A percentile compares a stretch with the other conserved stretches of the same genome.
phyloP scores from a whole-genome alignment of 2,888 invertebrate genomes.

The Noctua comes region DNA sequence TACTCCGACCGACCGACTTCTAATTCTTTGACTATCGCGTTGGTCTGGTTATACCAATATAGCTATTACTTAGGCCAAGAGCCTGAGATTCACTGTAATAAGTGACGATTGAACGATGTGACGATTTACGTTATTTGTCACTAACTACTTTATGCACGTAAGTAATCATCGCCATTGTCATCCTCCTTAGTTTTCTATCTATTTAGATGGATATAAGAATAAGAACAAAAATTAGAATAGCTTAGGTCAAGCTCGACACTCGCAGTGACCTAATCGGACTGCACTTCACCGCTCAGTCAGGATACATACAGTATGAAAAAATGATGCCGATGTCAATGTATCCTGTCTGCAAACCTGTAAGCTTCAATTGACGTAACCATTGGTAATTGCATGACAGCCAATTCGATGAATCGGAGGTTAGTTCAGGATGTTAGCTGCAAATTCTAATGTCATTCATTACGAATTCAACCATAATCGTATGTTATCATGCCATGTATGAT shows the following conservation, averaged over 20 bases:
- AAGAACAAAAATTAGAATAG: background rate
- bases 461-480: conserved; percentile 10
- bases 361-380: background rate
- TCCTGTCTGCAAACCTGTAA: conserved; percentile 3
- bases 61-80: background rate
- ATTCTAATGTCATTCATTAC: background rate
- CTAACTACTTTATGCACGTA: background rate
- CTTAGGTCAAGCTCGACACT: background rate
- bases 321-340: conserved; percentile 3
- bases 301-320: conserved; percentile 10
- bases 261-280: background rate
- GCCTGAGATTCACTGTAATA: background rate
- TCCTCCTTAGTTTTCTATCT: background rate
- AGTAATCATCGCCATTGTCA: background rate
- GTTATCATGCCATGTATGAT: conserved; percentile 16
- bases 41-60: background rate
- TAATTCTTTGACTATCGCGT: background rate
- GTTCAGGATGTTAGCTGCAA: conserved; percentile 1
- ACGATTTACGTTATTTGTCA: background rate
- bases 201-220: background rate
- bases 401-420: conserved; percentile 8
- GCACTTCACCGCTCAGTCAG: background rate
- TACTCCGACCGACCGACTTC: background rate
- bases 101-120: background rate
- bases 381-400: background rate